Conservation (phyloP, 2,113 vertebrate genomes). For the Accipiter virgatus region DNA sequence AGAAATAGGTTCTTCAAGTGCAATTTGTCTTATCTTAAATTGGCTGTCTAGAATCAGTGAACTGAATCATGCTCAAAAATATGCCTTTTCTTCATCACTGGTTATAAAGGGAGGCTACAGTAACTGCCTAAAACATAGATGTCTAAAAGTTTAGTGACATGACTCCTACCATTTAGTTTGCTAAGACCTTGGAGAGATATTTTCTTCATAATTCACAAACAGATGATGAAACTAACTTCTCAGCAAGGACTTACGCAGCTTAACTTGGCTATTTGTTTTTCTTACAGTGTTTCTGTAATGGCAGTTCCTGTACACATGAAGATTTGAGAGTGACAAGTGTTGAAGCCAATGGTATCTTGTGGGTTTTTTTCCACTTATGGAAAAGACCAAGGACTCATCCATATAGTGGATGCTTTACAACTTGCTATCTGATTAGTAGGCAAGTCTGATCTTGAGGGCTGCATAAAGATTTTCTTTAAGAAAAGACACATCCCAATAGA, state of each 20-base stretch:
- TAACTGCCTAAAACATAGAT: neutral
- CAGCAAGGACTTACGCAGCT: neutral
- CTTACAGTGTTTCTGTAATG: neutral
- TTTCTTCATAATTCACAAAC: neutral
- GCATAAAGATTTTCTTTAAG: neutral
- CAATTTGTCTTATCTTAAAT: neutral
- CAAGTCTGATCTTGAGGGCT: neutral
- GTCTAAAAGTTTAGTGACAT: neutral
- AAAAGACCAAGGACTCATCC: neutral
- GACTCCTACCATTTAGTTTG: neutral
- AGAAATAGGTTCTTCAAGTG: neutral
- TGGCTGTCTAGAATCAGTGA: neutral
- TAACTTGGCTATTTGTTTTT: neutral
- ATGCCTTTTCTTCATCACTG: neutral
- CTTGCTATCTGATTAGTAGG: neutral
- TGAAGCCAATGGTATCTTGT: neutral
- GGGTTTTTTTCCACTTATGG: neutral
- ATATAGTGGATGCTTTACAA: neutral
- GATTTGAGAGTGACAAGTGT: neutral
- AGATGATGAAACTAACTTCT: neutral
- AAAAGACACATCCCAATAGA: neutral
- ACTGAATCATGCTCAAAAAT: neutral
- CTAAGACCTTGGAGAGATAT: neutral
- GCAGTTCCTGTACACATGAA: neutral
- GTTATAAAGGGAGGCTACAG: neutral